A percentile compares a stretch with the other conserved stretches of the same genome.
phyloP scores from a whole-genome alignment of 1,140 invertebrate genomes.

The Leptopilina clavipes region DNA sequence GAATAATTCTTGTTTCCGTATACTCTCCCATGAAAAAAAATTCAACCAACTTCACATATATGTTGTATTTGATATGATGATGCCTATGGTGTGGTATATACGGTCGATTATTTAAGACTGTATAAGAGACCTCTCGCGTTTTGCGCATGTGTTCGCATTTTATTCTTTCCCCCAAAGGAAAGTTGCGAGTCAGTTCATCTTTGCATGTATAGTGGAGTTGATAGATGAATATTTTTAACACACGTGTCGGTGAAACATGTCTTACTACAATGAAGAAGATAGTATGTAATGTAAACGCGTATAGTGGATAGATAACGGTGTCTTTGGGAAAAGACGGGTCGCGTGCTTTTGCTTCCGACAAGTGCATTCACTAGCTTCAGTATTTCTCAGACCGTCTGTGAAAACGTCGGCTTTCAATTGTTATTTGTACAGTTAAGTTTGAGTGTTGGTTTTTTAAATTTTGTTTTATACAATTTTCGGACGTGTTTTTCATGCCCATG shows the following conservation, averaged over 20 bases:
- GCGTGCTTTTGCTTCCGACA: constrained; percentile 2
- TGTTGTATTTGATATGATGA: background rate
- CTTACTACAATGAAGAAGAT: constrained; percentile 42
- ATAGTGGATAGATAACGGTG: constrained; percentile 53
- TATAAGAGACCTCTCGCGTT: background rate
- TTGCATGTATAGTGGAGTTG: background rate
- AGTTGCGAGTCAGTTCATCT: constrained; percentile 10
- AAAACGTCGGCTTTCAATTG: background rate
- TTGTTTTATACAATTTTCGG: background rate
- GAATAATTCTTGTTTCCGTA: constrained; percentile 9
- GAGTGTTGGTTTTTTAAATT: no score
- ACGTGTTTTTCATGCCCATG: background rate
- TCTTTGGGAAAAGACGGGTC: constrained; percentile 8
- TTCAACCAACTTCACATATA: background rate
- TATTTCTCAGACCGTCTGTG: background rate
- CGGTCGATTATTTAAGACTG: constrained; percentile 1
- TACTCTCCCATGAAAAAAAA: background rate
- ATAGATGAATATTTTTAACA: background rate
- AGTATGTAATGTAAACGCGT: constrained; percentile 38
- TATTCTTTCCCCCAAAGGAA: constrained; percentile 20
- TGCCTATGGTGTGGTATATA: background rate
- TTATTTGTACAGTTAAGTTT: background rate
- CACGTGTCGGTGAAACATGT: background rate
- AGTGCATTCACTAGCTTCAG: constrained; percentile 18
- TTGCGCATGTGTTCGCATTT: constrained; percentile 14